Conservation (phyloP, 2,113 vertebrate genomes). For the Mormoops blainvillei region DNA sequence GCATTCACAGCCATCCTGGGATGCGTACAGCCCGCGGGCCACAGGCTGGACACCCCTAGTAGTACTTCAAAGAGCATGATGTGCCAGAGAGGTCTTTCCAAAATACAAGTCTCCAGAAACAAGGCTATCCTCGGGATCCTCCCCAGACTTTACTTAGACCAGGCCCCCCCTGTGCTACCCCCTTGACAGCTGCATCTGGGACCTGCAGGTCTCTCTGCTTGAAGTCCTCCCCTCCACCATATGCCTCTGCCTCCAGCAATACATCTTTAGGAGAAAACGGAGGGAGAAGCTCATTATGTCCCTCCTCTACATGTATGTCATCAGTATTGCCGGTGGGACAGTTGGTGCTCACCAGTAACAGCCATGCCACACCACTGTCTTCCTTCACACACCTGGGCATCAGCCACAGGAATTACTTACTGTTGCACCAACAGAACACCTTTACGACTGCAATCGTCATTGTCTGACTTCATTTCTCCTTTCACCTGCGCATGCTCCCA, state of each 20-base stretch:
- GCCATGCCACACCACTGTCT: neutral
- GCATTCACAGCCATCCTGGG: no score
- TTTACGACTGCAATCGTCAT: fast-evolving
- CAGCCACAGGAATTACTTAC: no score
- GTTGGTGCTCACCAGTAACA: neutral
- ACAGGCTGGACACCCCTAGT: no score
- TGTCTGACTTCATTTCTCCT: neutral
- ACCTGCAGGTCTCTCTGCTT: neutral
- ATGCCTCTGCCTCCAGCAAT: neutral
- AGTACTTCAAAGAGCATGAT: neutral
- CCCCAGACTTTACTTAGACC: no score
- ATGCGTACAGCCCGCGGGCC: no score
- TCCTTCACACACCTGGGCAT: neutral
- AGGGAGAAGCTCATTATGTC: no score
- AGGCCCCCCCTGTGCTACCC: neutral
- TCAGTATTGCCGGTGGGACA: neutral
- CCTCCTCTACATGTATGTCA: no score
- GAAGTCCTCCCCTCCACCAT: neutral
- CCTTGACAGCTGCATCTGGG: neutral
- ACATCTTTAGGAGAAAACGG: neutral
- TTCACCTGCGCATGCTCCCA: neutral
- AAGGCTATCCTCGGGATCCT: neutral
- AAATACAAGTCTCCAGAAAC: neutral
- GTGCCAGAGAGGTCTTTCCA: neutral
- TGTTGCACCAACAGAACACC: neutral